phyloP scores from a whole-genome alignment of 2,888 invertebrate genomes.

The Andrena fulva region DNA sequence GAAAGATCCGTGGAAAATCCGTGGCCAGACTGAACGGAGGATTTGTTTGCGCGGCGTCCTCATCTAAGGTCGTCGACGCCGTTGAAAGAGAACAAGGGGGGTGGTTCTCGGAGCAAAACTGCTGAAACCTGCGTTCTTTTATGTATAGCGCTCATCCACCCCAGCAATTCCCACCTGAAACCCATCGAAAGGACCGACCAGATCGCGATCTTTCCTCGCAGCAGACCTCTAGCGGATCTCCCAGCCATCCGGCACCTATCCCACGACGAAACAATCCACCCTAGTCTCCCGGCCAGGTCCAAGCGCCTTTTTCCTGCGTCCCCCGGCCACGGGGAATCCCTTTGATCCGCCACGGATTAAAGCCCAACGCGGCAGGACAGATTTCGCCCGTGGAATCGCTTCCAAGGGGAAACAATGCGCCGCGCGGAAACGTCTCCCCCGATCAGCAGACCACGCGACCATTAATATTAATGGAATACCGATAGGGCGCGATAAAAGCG shows the following conservation, averaged over 20 bases:
- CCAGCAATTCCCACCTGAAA: too few species aligned
- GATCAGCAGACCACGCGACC: conserved; percentile 49
- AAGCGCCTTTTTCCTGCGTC: background rate
- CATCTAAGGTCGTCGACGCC: background rate
- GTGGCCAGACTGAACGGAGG: background rate
- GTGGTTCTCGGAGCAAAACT: background rate
- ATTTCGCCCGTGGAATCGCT: background rate
- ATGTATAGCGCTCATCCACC: too few species aligned
- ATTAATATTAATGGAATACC: conserved; percentile 72
- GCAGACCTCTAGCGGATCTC: too few species aligned
- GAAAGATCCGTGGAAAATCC: conserved; percentile 5
- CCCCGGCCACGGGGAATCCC: background rate
- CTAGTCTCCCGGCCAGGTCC: background rate
- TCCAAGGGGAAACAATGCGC: conserved; percentile 8
- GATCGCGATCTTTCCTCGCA: too few species aligned
- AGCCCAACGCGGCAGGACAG: background rate
- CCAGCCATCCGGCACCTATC: background rate
- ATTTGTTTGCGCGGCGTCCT: background rate
- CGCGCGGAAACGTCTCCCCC: conserved; percentile 41
- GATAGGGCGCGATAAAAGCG: conserved; percentile 67
- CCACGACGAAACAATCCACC: conserved; percentile 2
- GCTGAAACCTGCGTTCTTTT: too few species aligned
- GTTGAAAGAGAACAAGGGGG: background rate
- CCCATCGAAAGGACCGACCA: too few species aligned
- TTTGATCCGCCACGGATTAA: conserved; percentile 9